Percentiles rank a stretch among this genome's conserved stretches.
Conservation (phyloP, 2,113 vertebrate genomes). For the Hipposideros armiger region DNA sequence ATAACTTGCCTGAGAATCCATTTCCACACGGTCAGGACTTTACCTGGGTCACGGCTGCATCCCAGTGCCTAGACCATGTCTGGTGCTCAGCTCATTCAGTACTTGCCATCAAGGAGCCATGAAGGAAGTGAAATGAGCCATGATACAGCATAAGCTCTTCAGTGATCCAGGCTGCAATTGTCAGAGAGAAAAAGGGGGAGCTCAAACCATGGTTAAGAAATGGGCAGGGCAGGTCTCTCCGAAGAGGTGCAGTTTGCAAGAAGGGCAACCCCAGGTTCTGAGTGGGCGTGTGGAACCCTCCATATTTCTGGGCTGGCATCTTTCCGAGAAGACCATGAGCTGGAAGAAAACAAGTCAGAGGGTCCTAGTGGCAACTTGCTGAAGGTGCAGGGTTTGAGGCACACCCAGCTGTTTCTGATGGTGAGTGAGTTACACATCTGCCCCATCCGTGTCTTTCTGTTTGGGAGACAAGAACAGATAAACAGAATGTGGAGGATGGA, state of each 20-base stretch:
- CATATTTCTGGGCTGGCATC: not conserved
- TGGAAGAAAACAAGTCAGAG: not conserved
- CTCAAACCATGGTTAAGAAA: not conserved
- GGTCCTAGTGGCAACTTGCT: not conserved
- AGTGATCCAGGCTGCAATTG: not conserved
- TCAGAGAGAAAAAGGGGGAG: not conserved
- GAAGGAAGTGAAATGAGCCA: not conserved
- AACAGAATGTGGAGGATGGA: not conserved
- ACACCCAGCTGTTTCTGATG: constrained; percentile 29
- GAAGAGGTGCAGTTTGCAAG: not conserved
- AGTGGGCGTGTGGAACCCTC: rapidly evolving
- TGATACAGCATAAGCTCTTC: not conserved
- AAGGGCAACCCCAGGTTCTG: not conserved
- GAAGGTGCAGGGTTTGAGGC: not conserved
- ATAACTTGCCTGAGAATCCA: not conserved
- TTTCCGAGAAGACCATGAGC: not conserved
- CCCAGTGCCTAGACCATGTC: not conserved
- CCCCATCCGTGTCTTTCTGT: not conserved
- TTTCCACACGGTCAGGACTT: no score
- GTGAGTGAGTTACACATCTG: not conserved
- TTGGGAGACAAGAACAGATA: constrained; percentile 50
- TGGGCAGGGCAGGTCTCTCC: not conserved
- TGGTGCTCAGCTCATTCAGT: not conserved
- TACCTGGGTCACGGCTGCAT: not conserved
- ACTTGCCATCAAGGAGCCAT: not conserved